These are phyloP conservation scores for Athetis lepigone DNA, from an alignment of 2,888 invertebrate genomes.

Conservation along the genomic window DNA sequence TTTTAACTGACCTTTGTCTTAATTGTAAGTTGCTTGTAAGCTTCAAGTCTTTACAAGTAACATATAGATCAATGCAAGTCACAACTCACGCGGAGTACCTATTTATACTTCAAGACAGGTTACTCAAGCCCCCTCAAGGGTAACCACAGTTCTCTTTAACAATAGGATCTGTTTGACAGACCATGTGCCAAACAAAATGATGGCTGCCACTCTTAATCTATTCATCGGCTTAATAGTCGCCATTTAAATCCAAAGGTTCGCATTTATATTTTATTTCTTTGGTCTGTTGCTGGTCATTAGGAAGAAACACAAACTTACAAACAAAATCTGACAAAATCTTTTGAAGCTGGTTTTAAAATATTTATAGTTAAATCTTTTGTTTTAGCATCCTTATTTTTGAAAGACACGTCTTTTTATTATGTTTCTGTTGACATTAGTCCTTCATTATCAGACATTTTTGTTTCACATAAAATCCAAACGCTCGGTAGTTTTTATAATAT, in stretches of 20 bases:
- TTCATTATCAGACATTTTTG: not conserved
- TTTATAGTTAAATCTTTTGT: constrained; percentile 9
- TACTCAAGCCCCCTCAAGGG: constrained; percentile 42
- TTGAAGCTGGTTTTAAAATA: constrained; percentile 2
- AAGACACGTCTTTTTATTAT: not conserved
- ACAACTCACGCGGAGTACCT: constrained; percentile 20
- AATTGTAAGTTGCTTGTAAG: constrained; percentile 17
- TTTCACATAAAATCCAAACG: not conserved
- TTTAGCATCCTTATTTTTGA: not conserved
- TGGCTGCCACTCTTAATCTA: constrained; percentile 10
- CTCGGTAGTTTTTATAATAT: not conserved
- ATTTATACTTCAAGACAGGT: constrained; percentile 20
- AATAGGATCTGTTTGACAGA: constrained; percentile 36
- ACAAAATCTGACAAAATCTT: constrained; percentile 2
- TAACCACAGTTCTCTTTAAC: constrained; percentile 17
- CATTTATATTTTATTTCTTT: constrained; percentile 13
- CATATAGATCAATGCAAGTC: constrained; percentile 15
- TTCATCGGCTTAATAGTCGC: constrained; percentile 17
- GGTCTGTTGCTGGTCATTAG: constrained; percentile 6
- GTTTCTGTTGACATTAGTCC: not conserved
- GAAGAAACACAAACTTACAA: not conserved
- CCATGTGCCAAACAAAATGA: constrained; percentile 21
- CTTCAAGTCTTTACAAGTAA: constrained; percentile 18
- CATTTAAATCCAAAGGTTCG: constrained; percentile 25
- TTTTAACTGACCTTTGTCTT: constrained; percentile 26